These are phyloP conservation scores for Agonopterix alstromeriana DNA, from an alignment of 2,888 invertebrate species.

Conservation along the genomic window DNA sequence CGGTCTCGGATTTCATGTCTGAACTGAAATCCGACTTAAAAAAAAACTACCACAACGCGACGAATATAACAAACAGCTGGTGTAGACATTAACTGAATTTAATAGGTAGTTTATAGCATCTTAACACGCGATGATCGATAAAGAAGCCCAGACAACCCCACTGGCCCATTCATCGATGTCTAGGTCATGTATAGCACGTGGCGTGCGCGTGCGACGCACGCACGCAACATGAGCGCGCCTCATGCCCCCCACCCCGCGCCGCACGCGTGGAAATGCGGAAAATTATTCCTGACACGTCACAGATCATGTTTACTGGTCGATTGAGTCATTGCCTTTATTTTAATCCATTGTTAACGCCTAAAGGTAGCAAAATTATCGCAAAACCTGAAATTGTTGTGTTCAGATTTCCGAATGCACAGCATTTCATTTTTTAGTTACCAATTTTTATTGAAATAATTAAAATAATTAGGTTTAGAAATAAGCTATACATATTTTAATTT, in stretches of 20 bases:
- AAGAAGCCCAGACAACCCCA: not conserved
- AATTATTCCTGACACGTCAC: slow-evolving; percentile 12
- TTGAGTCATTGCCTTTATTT: no score
- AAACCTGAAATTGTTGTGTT: no score
- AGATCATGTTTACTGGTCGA: slow-evolving; percentile 5
- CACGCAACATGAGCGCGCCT: slow-evolving; percentile 30
- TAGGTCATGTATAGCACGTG: slow-evolving; percentile 36
- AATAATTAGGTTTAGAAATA: no score
- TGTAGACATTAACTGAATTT: not conserved
- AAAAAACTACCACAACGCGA: not conserved
- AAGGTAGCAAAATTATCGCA: no score
- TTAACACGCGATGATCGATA: not conserved
- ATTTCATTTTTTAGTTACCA: no score
- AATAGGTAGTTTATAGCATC: not conserved
- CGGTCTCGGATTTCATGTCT: no score
- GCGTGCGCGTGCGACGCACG: slow-evolving; percentile 42
- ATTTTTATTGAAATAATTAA: no score
- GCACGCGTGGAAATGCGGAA: slow-evolving; percentile 23
- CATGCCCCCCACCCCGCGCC: slow-evolving; percentile 16
- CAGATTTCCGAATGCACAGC: no score
- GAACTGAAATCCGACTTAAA: no score
- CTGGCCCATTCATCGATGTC: slow-evolving; percentile 25
- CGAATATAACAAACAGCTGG: not conserved
- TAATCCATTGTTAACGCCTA: no score
- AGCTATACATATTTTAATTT: no score